Evolutionary conservation across 2,113 vertebrate species (phyloP).

Genomic region (Rhinolophus ferrumequinum): DNA sequence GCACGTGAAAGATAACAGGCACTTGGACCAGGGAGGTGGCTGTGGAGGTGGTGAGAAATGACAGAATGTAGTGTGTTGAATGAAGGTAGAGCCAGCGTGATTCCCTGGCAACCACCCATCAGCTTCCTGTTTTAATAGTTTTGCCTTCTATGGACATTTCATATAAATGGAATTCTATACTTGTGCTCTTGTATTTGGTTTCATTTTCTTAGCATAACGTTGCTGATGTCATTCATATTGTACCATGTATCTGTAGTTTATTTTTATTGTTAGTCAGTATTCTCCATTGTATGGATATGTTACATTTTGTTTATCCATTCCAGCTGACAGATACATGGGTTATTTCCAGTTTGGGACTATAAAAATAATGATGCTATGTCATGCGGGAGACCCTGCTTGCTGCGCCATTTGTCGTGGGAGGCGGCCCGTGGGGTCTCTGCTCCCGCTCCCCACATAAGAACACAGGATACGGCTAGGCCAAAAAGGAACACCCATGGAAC

Average conservation of each 20-base stretch:
- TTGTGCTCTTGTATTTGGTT: too few relatives aligned
- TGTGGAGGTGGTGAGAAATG: neutral
- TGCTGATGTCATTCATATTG: neutral
- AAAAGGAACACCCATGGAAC: too few relatives aligned
- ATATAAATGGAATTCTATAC: neutral
- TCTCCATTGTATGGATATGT: too few relatives aligned
- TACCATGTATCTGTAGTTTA: neutral
- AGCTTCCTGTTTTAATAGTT: neutral
- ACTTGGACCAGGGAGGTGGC: neutral
- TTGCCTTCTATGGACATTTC: neutral
- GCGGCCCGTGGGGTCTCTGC: too few relatives aligned
- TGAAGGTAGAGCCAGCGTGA: neutral
- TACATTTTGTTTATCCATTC: neutral
- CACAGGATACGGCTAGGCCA: too few relatives aligned
- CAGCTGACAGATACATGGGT: neutral
- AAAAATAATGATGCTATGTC: neutral
- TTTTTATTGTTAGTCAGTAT: neutral
- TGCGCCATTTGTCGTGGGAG: too few relatives aligned
- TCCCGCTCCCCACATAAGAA: too few relatives aligned
- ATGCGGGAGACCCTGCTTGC: too few relatives aligned
- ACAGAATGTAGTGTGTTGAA: neutral
- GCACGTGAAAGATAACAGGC: neutral
- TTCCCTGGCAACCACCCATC: neutral
- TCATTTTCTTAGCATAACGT: neutral
- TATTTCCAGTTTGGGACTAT: neutral